phyloP scores from a whole-genome alignment of 2,888 invertebrate species.

The Plebejus melissa region DNA sequence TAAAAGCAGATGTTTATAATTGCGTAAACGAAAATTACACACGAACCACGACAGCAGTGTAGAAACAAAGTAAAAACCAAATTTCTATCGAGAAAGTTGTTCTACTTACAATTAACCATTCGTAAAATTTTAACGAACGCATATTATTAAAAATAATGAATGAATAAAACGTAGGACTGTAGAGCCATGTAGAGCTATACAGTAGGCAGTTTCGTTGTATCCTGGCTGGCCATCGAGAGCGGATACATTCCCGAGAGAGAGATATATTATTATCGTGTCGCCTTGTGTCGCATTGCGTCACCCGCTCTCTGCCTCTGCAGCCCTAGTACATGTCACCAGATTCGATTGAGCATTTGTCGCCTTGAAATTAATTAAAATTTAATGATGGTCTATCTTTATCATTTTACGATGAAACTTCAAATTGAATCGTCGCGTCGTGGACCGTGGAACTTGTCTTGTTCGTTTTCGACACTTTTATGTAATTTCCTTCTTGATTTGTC shows the following conservation, averaged over 20 bases:
- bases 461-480: not conserved
- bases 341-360: constrained; percentile 63
- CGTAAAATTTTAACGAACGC: not conserved
- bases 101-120: not conserved
- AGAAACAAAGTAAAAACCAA: not conserved
- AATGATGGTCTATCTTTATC: constrained; percentile 10
- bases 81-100: not conserved
- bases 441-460: not conserved
- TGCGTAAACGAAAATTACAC: not conserved
- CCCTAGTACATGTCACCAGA: constrained; percentile 74
- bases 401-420: not conserved
- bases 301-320: constrained; percentile 53
- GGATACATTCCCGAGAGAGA: constrained; percentile 43
- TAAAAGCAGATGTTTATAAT: not conserved
- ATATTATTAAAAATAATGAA: not conserved
- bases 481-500: not conserved
- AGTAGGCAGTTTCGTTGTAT: not conserved
- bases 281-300: constrained; percentile 34
- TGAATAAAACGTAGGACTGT: not conserved
- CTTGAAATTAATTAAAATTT: constrained; percentile 40
- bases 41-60: not conserved
- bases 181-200: not conserved
- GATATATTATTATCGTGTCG: constrained; percentile 33
- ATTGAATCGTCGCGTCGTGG: not conserved
- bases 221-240: not conserved